These are phyloP conservation scores for Thryonomys swinderianus DNA, from an alignment of 2,113 vertebrate species.

Conservation along the genomic window DNA sequence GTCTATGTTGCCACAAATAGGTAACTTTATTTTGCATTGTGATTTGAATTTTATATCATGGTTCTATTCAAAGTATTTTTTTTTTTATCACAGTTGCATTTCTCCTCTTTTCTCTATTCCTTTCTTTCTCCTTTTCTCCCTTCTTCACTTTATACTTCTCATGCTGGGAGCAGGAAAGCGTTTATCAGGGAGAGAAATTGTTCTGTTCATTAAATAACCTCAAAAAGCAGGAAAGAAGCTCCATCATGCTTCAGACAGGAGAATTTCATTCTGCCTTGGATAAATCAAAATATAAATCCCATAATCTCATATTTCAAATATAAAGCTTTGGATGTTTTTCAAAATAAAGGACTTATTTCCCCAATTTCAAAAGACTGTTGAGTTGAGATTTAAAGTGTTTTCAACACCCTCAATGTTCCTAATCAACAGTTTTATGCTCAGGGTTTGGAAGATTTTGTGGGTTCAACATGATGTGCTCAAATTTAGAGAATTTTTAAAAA, in stretches of 20 bases:
- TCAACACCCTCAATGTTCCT: background rate
- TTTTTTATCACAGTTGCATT: background rate
- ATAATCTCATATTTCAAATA: background rate
- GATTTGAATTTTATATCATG: constrained; percentile 32
- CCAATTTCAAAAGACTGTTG: constrained; percentile 11
- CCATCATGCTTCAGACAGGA: background rate
- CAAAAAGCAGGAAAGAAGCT: background rate
- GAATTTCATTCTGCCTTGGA: constrained; percentile 8
- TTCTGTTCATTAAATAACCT: constrained; percentile 49
- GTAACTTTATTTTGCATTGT: background rate
- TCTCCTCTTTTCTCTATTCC: background rate
- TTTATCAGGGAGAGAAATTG: background rate
- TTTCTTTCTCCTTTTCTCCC: background rate
- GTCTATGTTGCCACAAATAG: background rate
- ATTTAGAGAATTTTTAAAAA: constrained; percentile 23
- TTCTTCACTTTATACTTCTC: background rate
- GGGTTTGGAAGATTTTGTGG: background rate
- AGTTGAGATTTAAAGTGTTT: background rate
- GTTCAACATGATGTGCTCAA: background rate
- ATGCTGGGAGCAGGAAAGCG: background rate
- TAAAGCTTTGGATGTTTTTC: constrained; percentile 29
- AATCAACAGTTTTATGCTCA: background rate
- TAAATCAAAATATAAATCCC: constrained; percentile 52
- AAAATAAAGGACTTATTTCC: background rate
- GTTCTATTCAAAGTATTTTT: background rate